phyloP scores from a whole-genome alignment of 2,888 invertebrate genomes.

The Cataglyphis cursor region DNA sequence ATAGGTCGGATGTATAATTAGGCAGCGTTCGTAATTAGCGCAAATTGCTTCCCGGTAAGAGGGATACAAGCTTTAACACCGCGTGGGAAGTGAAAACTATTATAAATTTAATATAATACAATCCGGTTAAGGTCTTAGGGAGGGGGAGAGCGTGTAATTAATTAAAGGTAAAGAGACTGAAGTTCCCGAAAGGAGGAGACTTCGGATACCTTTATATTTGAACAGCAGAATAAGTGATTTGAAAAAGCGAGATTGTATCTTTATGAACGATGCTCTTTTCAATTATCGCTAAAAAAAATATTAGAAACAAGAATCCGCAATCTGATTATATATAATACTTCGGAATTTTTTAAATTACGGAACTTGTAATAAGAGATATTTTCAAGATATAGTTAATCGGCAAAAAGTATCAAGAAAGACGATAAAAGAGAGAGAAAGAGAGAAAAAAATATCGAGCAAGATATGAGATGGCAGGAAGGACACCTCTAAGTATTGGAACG shows the following conservation, averaged over 20 bases:
- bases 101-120: slow-evolving; percentile 77
- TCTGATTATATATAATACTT: neutral
- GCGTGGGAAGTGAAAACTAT: slow-evolving; percentile 75
- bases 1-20: slow-evolving; percentile 83
- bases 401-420: slow-evolving; percentile 44
- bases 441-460: neutral
- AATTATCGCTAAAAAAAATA: neutral
- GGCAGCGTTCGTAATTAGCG: slow-evolving; percentile 85
- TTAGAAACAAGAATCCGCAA: neutral
- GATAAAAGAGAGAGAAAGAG: neutral
- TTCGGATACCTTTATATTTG: slow-evolving; percentile 1
- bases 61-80: slow-evolving; percentile 73
- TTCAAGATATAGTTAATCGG: slow-evolving; percentile 43
- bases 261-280: neutral
- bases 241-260: neutral
- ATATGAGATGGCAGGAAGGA: slow-evolving; percentile 23
- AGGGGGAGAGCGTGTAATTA: slow-evolving; percentile 62
- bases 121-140: slow-evolving; percentile 68
- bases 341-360: neutral
- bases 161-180: slow-evolving; percentile 65
- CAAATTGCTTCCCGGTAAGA: slow-evolving; percentile 84
- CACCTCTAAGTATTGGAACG: slow-evolving; percentile 64
- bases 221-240: neutral
- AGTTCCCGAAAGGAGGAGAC: slow-evolving; percentile 22
- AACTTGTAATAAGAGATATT: slow-evolving; percentile 45